Evolutionary conservation across 2,888 invertebrate species (phyloP), one percentile per base, ranked within the genome.

Genomic region (Dexiosoma caninum): DNA sequence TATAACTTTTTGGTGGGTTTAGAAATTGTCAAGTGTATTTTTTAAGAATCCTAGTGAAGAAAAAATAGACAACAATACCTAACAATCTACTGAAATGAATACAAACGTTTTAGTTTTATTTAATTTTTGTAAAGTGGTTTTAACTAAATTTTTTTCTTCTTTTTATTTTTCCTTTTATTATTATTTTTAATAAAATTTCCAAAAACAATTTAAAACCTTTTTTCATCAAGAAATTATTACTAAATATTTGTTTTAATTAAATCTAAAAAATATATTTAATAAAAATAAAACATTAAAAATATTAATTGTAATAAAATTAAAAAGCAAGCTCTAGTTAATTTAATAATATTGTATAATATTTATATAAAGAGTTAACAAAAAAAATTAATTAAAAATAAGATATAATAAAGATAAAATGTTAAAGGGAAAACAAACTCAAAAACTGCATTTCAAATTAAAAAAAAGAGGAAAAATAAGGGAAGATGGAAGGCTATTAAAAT

Each of bases 191-290:
- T 67, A 49, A 57, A 69, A 69, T 44, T 37, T 80, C 59, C 7
- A 64, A 60, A 71, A 80, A 70, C 44, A 64, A 66, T 71, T 71
- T 53, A 78, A 78, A 70, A 51, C 80, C 53, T 49, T 67, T 75
- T 70, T 76, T 79, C 70, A 75, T 80, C 70, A 60, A 67, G 70
- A 76, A 80, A 80, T 80, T 76, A 76, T 76, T 80, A 80, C 80
- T 80, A 80, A 80, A 80, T 80, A 80, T 80, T 80, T 80, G 75
- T 71, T 80, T 80, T 80, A 80, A 80, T 80, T 80, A 71, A 66
- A 44, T 76, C 80, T 80, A 80, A 66, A 76, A 74, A 69, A 42
- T 76, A 60, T 76, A 70, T 80, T 71, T 75, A 75, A 75, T 80
- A 70, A 80, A 75, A 75, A 66, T 76, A 80, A 80, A 80, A 76